phyloP scores from a whole-genome alignment of 2,888 invertebrate genomes.

The Cenopis cana region DNA sequence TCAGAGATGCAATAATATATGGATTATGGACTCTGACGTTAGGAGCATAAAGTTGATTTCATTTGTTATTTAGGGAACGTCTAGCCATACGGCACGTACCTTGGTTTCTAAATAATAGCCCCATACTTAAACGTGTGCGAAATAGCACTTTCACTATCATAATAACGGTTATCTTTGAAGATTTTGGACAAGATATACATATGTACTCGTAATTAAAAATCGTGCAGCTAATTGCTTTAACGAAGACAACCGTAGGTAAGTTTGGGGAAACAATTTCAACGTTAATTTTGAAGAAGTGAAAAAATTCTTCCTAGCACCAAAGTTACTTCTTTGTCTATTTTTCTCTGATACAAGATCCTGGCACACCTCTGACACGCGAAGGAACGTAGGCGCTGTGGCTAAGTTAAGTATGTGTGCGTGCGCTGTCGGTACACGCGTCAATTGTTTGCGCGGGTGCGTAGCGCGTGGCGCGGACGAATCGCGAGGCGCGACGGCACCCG shows the following conservation, averaged over 20 bases:
- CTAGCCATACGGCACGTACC: background rate
- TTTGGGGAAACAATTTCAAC: no score
- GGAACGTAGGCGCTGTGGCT: no score
- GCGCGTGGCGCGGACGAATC: no score
- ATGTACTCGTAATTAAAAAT: background rate
- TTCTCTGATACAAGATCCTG: background rate
- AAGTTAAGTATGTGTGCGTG: no score
- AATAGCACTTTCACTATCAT: constrained; percentile 26
- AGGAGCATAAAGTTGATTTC: background rate
- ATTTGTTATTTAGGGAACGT: constrained; percentile 1
- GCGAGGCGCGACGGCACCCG: no score
- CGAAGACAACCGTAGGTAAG: no score
- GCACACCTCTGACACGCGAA: no score
- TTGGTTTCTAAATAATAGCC: constrained; percentile 33
- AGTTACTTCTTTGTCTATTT: background rate
- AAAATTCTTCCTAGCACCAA: background rate
- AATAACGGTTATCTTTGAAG: constrained; percentile 19
- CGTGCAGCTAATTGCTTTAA: background rate
- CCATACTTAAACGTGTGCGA: constrained; percentile 12
- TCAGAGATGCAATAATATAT: background rate
- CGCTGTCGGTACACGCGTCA: no score
- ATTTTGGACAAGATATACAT: constrained; percentile 5
- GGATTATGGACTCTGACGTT: constrained; percentile 13
- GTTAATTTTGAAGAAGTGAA: background rate
- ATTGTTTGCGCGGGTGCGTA: no score